Evolutionary conservation across 2,888 invertebrate species (phyloP), one percentile per base, ranked within the genome.

Genomic region (Blastobasis adustella): DNA sequence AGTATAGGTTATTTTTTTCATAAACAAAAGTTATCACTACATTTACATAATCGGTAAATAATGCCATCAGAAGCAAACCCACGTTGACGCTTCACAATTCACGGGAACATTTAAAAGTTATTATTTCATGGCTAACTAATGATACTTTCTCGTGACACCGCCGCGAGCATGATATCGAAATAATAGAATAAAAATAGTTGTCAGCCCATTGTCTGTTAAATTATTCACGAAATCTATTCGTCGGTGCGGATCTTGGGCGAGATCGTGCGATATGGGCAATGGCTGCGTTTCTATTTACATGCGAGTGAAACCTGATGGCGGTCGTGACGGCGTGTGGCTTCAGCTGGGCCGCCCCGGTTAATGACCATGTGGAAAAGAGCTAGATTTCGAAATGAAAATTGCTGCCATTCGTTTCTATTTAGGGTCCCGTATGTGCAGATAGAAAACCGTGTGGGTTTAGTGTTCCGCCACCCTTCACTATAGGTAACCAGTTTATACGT

Each of bases 171-270:
- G 63, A 63, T 62, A 67, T 65, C 60, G 60, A 66, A 67, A 71
- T 68, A 73, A 76, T 73, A 71, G 67, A 76, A 76, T 73, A 78
- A 73, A 77, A 74, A 74, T 69, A 76, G 74, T 79, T 82, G 80
- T 70, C 81, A 80, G 76, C 62, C 77, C 77, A 82, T 82, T 81
- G 82, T 83, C 69, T 79, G 75, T 76, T 80, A 82, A 85, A 86
- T 85, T 85, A 83, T 85, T 81, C 82, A 87, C 82, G 81, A 80
- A 81, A 79, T 77, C 71, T 74, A 78, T 79, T 81, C 78, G 77
- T 66, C 79, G 79, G 79, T 79, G 78, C 67, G 80, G 77, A 84
- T 83, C 76, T 78, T 70, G 62, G 67, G 56, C 56, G 69, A 81
- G 86, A 86, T 86, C 73, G 71, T 67, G 69, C 72, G 84, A 84